These are phyloP conservation scores for Megaustenia siamemsis DNA, from an alignment of 2,888 invertebrate species.

Conservation along the genomic window DNA sequence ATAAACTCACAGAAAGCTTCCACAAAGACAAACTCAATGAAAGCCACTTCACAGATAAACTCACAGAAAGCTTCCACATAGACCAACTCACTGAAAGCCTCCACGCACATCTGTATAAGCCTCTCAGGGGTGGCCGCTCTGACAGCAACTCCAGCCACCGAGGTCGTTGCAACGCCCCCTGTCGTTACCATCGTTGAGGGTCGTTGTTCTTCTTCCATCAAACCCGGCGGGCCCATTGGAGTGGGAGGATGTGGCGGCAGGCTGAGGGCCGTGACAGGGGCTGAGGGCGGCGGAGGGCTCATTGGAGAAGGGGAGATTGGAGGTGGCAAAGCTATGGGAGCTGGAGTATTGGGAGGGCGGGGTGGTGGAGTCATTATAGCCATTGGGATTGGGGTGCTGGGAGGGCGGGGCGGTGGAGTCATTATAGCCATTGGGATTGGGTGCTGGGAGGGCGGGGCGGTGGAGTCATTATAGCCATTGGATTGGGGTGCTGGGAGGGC, in stretches of 20 bases:
- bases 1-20: neutral
- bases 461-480: neutral
- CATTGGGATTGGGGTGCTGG: constrained; percentile 3
- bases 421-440: too few species aligned
- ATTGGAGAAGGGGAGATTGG: constrained; percentile 13
- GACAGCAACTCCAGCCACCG: constrained; percentile 42
- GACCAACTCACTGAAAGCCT: constrained; percentile 80
- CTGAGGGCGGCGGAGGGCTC: constrained; percentile 28
- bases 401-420: constrained; percentile 34
- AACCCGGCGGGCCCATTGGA: constrained; percentile 32
- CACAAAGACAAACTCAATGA: neutral
- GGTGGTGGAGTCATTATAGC: constrained; percentile 33
- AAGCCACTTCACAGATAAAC: neutral
- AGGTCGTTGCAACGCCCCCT: neutral
- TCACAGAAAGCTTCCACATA: too few species aligned
- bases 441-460: neutral
- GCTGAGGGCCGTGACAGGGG: neutral
- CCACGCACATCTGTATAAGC: constrained; percentile 79
- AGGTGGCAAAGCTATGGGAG: neutral
- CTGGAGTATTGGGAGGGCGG: constrained; percentile 23
- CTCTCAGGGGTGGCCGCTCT: constrained; percentile 78
- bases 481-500: constrained; percentile 16
- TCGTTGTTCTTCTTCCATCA: constrained; percentile 76
- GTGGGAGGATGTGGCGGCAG: constrained; percentile 21
- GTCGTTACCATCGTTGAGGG: constrained; percentile 22